These are phyloP conservation scores for Leucophenga montana DNA, from an alignment of 2,888 invertebrate species.

Conservation along the genomic window DNA sequence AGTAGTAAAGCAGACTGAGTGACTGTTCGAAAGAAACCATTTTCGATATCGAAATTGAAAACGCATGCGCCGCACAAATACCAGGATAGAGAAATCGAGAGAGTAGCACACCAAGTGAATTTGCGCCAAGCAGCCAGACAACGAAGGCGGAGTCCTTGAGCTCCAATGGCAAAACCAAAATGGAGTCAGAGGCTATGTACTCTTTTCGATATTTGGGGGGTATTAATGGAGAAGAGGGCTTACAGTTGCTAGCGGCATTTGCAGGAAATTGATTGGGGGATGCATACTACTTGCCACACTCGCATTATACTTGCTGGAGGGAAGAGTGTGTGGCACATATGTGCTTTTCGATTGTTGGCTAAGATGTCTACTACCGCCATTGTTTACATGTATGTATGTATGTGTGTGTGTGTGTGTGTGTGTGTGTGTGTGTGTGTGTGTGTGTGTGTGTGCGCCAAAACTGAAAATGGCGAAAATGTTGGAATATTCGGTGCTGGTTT, in stretches of 20 bases:
- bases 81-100: not conserved
- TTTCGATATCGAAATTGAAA: constrained; percentile 10
- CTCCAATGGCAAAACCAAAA: constrained; percentile 72
- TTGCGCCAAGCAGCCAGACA: constrained; percentile 48
- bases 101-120: constrained; percentile 7
- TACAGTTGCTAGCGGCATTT: constrained; percentile 25
- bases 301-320: not conserved
- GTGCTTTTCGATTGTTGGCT: constrained; percentile 62
- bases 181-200: constrained; percentile 60
- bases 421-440: too few species aligned
- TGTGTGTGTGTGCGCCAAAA: constrained; percentile 28
- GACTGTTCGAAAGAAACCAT: not conserved
- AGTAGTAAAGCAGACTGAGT: not conserved
- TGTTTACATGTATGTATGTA: not conserved
- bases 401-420: too few species aligned
- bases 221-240: too few species aligned
- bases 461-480: constrained; percentile 40
- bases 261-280: constrained; percentile 57
- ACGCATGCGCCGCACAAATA: constrained; percentile 8
- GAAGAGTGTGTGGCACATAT: constrained; percentile 57
- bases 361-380: constrained; percentile 45
- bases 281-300: not conserved
- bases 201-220: too few species aligned
- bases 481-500: constrained; percentile 17
- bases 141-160: constrained; percentile 41